Evolutionary conservation across 2,113 vertebrate species (phyloP), one percentile per base, ranked within the genome.

Genomic region (Myocastor coypus): DNA sequence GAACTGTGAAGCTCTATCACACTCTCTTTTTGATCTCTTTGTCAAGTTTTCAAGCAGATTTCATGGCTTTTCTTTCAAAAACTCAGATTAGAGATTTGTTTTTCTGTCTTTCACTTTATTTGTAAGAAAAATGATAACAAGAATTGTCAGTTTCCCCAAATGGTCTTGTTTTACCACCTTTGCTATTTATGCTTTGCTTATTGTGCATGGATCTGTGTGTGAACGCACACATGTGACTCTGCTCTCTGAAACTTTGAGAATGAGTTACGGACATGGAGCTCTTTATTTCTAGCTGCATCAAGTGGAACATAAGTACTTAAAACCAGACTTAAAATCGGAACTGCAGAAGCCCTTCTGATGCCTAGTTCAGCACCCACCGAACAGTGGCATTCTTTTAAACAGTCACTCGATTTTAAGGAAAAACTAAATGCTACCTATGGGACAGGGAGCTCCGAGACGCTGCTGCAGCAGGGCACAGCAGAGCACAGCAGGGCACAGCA

Each of bases 61-160:
- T 88, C 40, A 63, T 37, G 42, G 14, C 9, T 28, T 91, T 64
- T 59, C 40, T 37, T 28, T 69, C 32, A 1, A 81, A 81, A 83
- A 85, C 75, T 71, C n/a, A 83, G 40, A 8, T 75, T 64, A 82
- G 32, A 40, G 88, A 89, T 26, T 90, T 32, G 55, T 59, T 34
- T n/a, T 50, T 59, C 64, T 59, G 34, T 86, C 28, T 32, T 61
- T 90, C 80, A 96, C 61, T 89, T 85, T 71, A 83, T 16, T 89
- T 63, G 14, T 26, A 73, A 19, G 59, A 87, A 83, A 12, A 10
- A 0, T 37, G 28, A 32, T 42, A 50, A 69, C 32, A 57, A 77
- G 24, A 77, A 82, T n/a, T 52, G 17, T 6, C 40, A 68, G 24
- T 42, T 50, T 59, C 28, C 52, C 34, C 22, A 66, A 42, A n/a